Evolutionary conservation across 2,888 invertebrate genomes (phyloP), one percentile per base, ranked within the genome.

Genomic region (Eupithecia exiguata): DNA sequence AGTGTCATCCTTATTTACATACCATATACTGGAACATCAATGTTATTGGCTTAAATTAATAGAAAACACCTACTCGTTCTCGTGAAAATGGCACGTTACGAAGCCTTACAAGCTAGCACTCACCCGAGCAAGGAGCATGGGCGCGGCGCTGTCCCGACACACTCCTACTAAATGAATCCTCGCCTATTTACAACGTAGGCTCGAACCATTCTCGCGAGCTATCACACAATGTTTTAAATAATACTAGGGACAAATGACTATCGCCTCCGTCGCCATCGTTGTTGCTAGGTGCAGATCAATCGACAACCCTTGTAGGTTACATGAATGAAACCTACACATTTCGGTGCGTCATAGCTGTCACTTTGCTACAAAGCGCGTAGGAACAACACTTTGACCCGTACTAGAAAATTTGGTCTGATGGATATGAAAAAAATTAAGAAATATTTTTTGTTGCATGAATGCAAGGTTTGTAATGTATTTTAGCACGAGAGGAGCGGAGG

Each of bases 21-120:
- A 70, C 75, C 69, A 76, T 79, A 81, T 83, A 79, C 83, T 77
- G 78, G 80, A 79, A 82, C 78, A 78, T 79, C 73, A 76, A 83
- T 84, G 82, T 86, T 85, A 86, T 87, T 84, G 84, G 86, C 84
- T 85, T 83, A 85, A 79, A 76, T 80, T 82, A 78, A 82, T 80
- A 84, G 79, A 84, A 80, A 79, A 83, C 81, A 86, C 84, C 83
- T 84, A 86, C 83, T 81, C 81, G 81, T 88, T 87, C 83, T 89
- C 86, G 85, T 85, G 86, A 88, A 90, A 90, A 90, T 88, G 89
- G 89, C 90, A 90, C 89, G 89, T 82, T 87, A 86, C 84, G 93
- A 94, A 93, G 89, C 92, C 94, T 93, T 94, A 94, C 85, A 91
- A 91, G 85, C 87, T 93, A 94, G 84, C 88, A 94, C 94, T 94